These are phyloP conservation scores for Nasonovia ribisnigri DNA, from an alignment of 2,888 invertebrate genomes.

Conservation along the genomic window DNA sequence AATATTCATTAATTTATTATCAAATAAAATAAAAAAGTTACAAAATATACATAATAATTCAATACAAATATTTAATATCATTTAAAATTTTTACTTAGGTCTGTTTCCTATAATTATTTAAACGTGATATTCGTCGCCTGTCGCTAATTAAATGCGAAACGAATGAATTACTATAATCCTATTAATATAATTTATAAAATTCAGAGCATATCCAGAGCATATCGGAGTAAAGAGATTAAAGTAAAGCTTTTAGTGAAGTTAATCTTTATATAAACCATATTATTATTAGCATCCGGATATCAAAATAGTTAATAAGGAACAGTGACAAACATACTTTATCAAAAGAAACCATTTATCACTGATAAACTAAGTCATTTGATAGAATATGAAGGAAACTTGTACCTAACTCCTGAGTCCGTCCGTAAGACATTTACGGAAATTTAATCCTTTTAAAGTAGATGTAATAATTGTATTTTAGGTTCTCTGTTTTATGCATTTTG, in stretches of 20 bases:
- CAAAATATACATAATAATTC: neutral
- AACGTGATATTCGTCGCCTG: neutral
- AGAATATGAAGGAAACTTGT: neutral
- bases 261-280: neutral
- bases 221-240: constrained; percentile 1
- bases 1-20: neutral
- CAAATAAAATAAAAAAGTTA: too few species aligned
- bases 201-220: neutral
- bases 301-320: neutral
- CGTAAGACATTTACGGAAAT: neutral
- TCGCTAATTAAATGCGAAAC: neutral
- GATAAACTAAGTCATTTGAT: neutral
- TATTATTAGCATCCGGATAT: neutral
- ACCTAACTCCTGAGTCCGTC: neutral
- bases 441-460: constrained; percentile 9
- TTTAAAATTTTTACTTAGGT: neutral
- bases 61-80: neutral
- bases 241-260: neutral
- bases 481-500: neutral
- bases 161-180: neutral
- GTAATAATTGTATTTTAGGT: neutral
- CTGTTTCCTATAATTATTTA: neutral
- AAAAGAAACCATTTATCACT: constrained; percentile 23
- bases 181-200: neutral
- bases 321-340: constrained; percentile 11